Evolutionary conservation across 2,113 vertebrate genomes (phyloP).

Genomic region (Piprites chloris): DNA sequence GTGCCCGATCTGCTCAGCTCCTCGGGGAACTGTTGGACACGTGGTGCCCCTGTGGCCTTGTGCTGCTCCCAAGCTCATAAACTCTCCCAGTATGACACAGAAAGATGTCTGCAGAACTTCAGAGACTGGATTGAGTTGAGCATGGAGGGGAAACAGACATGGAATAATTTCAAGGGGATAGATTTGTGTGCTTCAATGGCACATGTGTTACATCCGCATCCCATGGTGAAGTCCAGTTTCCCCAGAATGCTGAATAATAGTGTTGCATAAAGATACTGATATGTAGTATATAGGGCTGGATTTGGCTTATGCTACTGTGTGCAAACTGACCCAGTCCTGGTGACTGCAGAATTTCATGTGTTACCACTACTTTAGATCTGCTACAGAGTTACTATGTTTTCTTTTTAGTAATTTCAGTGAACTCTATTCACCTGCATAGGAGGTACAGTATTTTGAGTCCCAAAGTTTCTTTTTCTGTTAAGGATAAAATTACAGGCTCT

Average conservation of each 20-base stretch:
- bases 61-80: neutral
- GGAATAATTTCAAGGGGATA: neutral
- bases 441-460: neutral
- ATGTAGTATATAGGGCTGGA: neutral
- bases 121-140: neutral
- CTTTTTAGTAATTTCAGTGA: neutral
- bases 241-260: neutral
- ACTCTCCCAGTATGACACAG: neutral
- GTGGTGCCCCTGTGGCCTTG: neutral
- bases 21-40: accelerated
- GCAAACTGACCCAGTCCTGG: neutral
- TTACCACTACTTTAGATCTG: neutral
- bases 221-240: neutral
- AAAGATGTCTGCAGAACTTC: accelerated
- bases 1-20: neutral
- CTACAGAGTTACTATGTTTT: neutral
- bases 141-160: neutral
- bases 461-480: neutral
- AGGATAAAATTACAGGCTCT: neutral
- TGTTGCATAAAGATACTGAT: neutral
- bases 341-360: neutral
- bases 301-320: neutral
- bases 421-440: neutral
- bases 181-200: neutral
- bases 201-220: accelerated